Evolutionary conservation across 2,113 vertebrate genomes (phyloP).

Genomic region (Piprites chloris): DNA sequence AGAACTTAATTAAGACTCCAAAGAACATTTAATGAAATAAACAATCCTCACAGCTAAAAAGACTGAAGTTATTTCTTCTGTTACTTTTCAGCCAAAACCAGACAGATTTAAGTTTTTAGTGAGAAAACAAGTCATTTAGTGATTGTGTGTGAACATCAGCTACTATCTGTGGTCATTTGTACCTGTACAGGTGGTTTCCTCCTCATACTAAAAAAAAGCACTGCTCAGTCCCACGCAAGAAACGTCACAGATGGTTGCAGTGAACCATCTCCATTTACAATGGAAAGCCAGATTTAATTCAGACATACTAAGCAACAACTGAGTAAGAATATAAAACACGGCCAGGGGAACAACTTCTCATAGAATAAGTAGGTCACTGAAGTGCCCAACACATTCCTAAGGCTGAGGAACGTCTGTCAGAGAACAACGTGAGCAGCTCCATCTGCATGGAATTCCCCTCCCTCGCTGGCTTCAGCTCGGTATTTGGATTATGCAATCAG

Average conservation of each 20-base stretch:
- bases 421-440: not conserved
- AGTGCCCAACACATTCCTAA: not conserved
- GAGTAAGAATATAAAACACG: not conserved
- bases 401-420: not conserved
- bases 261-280: not conserved
- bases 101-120: not conserved
- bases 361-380: not conserved
- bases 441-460: not conserved
- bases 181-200: not conserved
- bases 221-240: not conserved
- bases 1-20: not conserved
- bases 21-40: not conserved
- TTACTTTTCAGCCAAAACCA: not conserved
- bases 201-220: not conserved
- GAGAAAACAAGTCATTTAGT: not conserved
- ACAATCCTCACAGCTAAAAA: not conserved
- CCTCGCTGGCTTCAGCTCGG: not conserved
- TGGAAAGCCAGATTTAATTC: not conserved
- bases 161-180: not conserved
- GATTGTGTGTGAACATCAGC: not conserved
- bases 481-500: not conserved
- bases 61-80: rapidly evolving
- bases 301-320: not conserved
- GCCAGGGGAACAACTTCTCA: not conserved
- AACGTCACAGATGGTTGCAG: not conserved